Percentiles rank a stretch among this genome's conserved stretches.
These are phyloP conservation scores for Leptopilina myrica DNA, from an alignment of 2,888 invertebrate species.

Conservation along the genomic window DNA sequence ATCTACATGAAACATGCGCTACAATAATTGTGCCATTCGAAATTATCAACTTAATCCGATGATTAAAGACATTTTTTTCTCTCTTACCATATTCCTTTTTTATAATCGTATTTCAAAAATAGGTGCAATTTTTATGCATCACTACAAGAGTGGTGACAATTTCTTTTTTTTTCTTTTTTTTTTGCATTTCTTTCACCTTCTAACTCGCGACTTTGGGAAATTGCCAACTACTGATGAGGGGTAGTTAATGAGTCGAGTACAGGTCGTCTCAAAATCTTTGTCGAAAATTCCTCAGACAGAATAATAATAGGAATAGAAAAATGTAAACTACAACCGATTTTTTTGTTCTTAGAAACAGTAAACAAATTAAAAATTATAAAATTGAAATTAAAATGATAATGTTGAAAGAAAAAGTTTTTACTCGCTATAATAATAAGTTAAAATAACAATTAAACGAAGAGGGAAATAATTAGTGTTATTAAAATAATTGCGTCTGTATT, in stretches of 20 bases:
- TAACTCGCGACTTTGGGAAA: slow-evolving; percentile 14
- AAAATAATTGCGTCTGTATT: not conserved
- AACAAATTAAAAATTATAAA: slow-evolving; percentile 2
- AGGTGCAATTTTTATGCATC: not conserved
- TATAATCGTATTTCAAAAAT: too few relatives aligned
- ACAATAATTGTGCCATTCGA: slow-evolving; percentile 1
- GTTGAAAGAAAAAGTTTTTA: not conserved
- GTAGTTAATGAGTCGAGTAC: slow-evolving; percentile 39
- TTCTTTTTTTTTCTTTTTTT: too few relatives aligned
- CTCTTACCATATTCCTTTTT: not conserved
- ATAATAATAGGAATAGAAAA: slow-evolving; percentile 23
- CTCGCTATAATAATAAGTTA: not conserved
- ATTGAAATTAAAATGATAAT: not conserved
- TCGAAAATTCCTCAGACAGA: slow-evolving; percentile 34
- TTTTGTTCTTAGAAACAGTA: not conserved
- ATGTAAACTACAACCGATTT: too few relatives aligned
- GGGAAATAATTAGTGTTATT: slow-evolving; percentile 1
- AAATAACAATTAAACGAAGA: not conserved
- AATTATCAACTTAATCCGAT: slow-evolving; percentile 12
- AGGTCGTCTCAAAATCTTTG: slow-evolving; percentile 38
- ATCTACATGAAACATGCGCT: slow-evolving; percentile 1
- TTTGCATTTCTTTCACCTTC: slow-evolving; percentile 32
- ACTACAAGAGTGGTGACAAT: not conserved
- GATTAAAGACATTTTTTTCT: not conserved
- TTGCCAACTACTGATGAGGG: slow-evolving; percentile 35